Base-by-base conservation (phyloP, 2,797 vertebrate genomes). In the Argentina silus region DNA sequence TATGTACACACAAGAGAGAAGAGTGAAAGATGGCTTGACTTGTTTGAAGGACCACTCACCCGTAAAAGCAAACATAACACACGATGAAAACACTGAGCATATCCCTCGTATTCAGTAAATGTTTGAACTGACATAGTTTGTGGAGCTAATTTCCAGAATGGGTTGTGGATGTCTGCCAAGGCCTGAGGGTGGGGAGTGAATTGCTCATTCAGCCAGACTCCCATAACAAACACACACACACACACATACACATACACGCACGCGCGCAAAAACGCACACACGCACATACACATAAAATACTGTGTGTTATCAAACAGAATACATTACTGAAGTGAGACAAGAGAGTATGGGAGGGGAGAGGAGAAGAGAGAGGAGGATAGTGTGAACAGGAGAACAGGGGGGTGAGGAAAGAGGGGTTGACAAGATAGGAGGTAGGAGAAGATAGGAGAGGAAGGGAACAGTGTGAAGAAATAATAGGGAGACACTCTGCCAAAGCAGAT, bases 121-220 rank as follows among this genome's bases (percentile, higher is more conserved):
- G 75, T 80, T 84, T 79, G 68, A 83, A 82, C 79, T 74, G 82
- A 85, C 79, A 80, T 69, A 81, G 67, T 79, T 70, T 75, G 79
- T 80, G 78, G 85, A 51, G 56, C 66, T 84, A 79, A 79, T 85
- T 81, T 80, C 79, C 76, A 82, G 78, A 84, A 76, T 84, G 85
- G 79, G 84, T 81, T 74, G 72, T 62, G 83, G 57, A 71, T 53
- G 71, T 68, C 78, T 71, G 86, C 79, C 81, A 84, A 23, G 82
- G 57, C 61, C 75, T 86, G 77, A 78, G 78, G 81, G 73, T 70
- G 70, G 70, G 44, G 57, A 73, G 74, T 72, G 70, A 68, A 80
- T 85, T 77, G 86, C 81, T 86, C 73, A 85, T 79, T 78, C 79
- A 82, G 72, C 74, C 69, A 74, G 59, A 57, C 44, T 65, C 63